These are phyloP conservation scores for Conchocele bisecta DNA, from an alignment of 2,888 invertebrate species.

Conservation along the genomic window DNA sequence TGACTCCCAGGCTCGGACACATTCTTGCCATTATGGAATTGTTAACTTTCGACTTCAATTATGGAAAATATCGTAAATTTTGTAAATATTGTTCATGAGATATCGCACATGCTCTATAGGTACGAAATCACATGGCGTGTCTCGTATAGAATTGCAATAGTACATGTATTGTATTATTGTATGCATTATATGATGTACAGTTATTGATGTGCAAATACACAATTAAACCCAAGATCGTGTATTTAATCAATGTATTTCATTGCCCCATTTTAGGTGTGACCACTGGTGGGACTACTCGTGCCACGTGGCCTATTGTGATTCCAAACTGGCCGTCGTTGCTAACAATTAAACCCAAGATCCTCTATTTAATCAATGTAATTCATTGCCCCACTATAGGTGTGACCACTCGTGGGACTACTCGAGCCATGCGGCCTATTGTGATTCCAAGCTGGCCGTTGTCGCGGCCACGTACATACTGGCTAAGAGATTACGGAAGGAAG, in stretches of 20 bases:
- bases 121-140: too few species aligned
- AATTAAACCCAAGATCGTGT: not conserved
- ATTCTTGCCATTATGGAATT: too few species aligned
- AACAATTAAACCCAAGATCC: slow-evolving; percentile 58
- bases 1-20: too few species aligned
- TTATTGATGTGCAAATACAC: too few species aligned
- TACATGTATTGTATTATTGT: too few species aligned
- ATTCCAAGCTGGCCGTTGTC: slow-evolving; percentile 70
- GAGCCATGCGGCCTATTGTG: slow-evolving; percentile 68
- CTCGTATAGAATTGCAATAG: too few species aligned
- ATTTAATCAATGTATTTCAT: not conserved
- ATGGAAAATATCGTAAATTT: too few species aligned
- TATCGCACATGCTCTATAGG: too few species aligned
- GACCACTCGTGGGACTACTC: slow-evolving; percentile 63
- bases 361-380: slow-evolving; percentile 58
- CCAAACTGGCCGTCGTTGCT: slow-evolving; percentile 67
- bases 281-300: slow-evolving; percentile 63
- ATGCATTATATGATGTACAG: too few species aligned
- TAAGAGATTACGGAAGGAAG: slow-evolving; percentile 40
- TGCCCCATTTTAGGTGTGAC: slow-evolving; percentile 25
- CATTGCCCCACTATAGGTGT: too few species aligned
- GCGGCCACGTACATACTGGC: slow-evolving; percentile 59
- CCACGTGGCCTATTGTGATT: slow-evolving; percentile 68
- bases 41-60: too few species aligned
- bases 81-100: too few species aligned